A percentile compares a stretch with the other conserved stretches of the same genome.
These are phyloP conservation scores for Corythaixoides concolor DNA, from an alignment of 2,113 vertebrate species.

Conservation along the genomic window DNA sequence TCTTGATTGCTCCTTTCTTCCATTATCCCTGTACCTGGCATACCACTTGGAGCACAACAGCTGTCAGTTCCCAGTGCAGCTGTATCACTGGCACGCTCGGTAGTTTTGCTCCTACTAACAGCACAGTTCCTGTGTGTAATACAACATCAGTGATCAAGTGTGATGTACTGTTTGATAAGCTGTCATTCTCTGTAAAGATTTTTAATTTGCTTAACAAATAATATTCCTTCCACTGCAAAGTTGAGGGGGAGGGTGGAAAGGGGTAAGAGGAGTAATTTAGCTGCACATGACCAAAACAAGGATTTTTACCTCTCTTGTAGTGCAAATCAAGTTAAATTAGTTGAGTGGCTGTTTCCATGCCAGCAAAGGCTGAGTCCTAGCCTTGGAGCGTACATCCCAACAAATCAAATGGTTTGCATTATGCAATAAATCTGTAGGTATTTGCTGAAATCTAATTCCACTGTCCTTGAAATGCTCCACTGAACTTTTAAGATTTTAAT, in stretches of 20 bases:
- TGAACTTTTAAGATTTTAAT: slow-evolving; percentile 62
- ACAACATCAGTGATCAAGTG: neutral
- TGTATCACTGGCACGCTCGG: rapidly evolving
- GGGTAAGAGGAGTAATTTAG: neutral
- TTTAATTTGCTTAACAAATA: neutral
- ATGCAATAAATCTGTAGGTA: slow-evolving; percentile 58
- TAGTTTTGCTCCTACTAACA: neutral
- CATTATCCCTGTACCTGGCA: neutral
- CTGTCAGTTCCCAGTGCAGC: neutral
- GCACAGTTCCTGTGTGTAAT: neutral
- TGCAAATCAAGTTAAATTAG: neutral
- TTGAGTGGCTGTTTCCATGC: neutral
- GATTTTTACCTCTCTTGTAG: neutral
- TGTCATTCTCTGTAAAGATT: neutral
- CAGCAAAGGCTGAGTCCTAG: neutral
- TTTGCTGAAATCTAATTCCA: slow-evolving; percentile 51
- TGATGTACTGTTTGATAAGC: neutral
- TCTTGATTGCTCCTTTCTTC: neutral
- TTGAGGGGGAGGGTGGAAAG: neutral
- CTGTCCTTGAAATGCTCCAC: slow-evolving; percentile 63
- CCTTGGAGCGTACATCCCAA: neutral
- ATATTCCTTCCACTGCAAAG: neutral
- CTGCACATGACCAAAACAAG: neutral
- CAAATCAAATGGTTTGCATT: slow-evolving; percentile 55
- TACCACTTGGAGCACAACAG: neutral